phyloP scores from a whole-genome alignment of 2,113 vertebrate genomes.

The Cyprinodon variegatus region DNA sequence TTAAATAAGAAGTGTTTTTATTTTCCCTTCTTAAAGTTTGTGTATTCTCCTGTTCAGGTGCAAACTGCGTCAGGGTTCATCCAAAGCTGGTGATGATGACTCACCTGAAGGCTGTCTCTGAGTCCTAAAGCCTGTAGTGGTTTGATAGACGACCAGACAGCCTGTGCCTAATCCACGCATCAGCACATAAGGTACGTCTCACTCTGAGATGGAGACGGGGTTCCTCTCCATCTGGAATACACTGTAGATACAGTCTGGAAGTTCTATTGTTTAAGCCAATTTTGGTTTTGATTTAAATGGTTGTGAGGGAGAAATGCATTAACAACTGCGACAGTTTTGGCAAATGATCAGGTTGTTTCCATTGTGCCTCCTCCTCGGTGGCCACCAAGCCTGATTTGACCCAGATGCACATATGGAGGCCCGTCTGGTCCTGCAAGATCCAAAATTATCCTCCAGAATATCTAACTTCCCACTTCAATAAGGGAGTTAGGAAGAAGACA shows the following conservation, averaged over 20 bases:
- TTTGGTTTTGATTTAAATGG: neutral
- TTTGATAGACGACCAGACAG: neutral
- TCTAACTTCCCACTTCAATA: no score
- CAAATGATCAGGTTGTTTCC: neutral
- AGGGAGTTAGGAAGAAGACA: no score
- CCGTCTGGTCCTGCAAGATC: no score
- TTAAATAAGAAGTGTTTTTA: neutral
- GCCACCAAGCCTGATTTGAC: no score
- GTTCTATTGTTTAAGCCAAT: neutral
- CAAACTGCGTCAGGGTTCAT: slow-evolving; percentile 15
- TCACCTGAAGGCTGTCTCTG: slow-evolving; percentile 38
- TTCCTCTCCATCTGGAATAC: neutral
- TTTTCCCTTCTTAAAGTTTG: neutral
- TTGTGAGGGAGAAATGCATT: neutral
- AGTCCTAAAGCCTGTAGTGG: slow-evolving; percentile 38
- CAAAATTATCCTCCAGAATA: no score
- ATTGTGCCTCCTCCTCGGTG: no score
- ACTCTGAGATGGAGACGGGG: slow-evolving; percentile 1
- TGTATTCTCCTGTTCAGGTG: slow-evolving; percentile 11
- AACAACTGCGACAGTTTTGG: no score
- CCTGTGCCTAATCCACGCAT: slow-evolving; percentile 32
- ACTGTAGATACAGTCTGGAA: neutral
- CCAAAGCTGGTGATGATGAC: slow-evolving; percentile 26
- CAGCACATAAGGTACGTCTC: slow-evolving; percentile 13
- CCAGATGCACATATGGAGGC: no score